Evolutionary conservation across 2,113 vertebrate species (phyloP), one percentile per base, ranked within the genome.

Genomic region (Genyomyrus donnyi): DNA sequence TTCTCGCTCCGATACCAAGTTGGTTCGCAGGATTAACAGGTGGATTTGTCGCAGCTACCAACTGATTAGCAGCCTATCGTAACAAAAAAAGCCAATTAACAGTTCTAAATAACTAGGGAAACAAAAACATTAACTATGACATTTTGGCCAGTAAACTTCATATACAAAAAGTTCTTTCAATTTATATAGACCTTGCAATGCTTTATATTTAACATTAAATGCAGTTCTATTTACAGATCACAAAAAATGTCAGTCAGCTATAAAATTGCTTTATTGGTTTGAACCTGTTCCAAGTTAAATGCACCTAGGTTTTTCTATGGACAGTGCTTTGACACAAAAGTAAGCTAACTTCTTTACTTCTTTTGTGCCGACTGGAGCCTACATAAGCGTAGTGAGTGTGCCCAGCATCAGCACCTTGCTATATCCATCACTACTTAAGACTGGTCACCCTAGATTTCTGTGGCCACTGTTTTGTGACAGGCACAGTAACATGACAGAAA

Each of bases 21-120:
- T 85, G 24, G 0, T 74, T 87, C 58, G 91, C 85, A 53, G n/a
- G 62, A 90, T 9, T 88, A 27, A 19, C 88, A 0, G 92, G 5
- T 1, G 94, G 58, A 24, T 49, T 1, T 88, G 56, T 42, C 91
- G 89, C 5, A 94, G 86, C 48, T 80, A 89, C 3, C 0, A 90
- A 66, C 24, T 95, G 94, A 1, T 94, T 95, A 5, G 93, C 93
- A 1, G 93, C 94, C 96, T 96, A 70, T 15, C 45, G 17, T 19
- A 88, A 89, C 50, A 31, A 31, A 74, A 84, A 42, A 15, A 91
- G n/a, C 49, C 85, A 87, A 53, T 87, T 56, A 53, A 87, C 50
- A 35, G n/a, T 27, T 52, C 85, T 35, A 11, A 86, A 70, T 80
- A 42, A 80, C 74, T 17, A 80, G 15, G 15, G 35, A 42, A 80